Percentiles rank a stretch among this genome's conserved stretches.
Evolutionary conservation across 2,113 vertebrate genomes (phyloP).

Genomic region (Cyphomyrus plagiostoma): DNA sequence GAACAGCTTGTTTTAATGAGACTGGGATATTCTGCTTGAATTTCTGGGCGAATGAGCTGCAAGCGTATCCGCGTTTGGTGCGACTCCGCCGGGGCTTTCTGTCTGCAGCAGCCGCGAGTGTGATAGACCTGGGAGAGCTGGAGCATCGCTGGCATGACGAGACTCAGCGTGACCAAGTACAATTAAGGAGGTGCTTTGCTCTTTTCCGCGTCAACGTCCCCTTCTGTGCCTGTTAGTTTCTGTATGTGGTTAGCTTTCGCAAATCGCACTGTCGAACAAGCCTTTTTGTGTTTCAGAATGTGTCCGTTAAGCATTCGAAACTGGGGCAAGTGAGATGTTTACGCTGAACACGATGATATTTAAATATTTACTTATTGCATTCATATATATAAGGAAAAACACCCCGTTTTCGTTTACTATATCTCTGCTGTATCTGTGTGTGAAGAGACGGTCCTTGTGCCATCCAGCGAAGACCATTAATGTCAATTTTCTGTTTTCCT

Average conservation of each 20-base stretch:
- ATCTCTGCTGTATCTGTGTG: background rate
- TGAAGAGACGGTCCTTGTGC: background rate
- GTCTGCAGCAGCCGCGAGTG: background rate
- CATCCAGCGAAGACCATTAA: background rate
- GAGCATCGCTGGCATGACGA: background rate
- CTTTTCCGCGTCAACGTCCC: background rate
- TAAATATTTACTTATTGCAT: background rate
- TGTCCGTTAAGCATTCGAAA: background rate
- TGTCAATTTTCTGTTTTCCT: background rate
- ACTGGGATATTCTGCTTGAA: background rate
- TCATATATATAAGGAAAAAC: background rate
- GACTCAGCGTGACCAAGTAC: background rate
- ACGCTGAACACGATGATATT: background rate
- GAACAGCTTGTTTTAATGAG: background rate
- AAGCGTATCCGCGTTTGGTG: background rate
- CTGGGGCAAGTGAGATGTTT: background rate
- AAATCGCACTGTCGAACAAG: background rate
- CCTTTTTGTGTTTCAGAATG: background rate
- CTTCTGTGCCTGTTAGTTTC: background rate
- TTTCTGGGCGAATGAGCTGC: background rate
- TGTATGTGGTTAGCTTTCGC: background rate
- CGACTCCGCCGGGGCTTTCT: background rate
- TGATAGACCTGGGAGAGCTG: background rate
- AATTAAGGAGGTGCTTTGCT: background rate
- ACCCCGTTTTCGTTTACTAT: background rate